A percentile compares a stretch with the other conserved stretches of the same genome.
Evolutionary conservation across 2,797 vertebrate species (phyloP).

Genomic region (Acanthurus tractus): DNA sequence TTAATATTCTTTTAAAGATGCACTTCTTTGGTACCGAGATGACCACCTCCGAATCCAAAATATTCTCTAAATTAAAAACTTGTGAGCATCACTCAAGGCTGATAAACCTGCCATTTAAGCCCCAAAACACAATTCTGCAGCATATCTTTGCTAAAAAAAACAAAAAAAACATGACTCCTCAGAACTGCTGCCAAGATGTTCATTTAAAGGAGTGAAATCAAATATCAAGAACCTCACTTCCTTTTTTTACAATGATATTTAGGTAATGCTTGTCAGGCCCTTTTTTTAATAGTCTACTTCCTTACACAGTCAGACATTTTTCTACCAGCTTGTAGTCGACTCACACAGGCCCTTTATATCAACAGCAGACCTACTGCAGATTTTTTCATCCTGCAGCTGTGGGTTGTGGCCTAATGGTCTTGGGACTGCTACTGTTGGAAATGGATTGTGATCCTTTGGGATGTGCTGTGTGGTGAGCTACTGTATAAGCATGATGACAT

Average conservation of each 20-base stretch:
- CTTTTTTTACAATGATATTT: background rate
- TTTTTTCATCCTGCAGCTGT: constrained; percentile 5
- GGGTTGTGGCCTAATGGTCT: background rate
- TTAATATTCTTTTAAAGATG: too few relatives aligned
- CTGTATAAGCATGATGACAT: constrained; percentile 14
- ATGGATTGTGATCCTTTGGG: constrained; percentile 36
- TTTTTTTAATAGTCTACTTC: background rate
- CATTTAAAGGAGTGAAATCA: background rate
- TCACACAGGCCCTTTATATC: background rate
- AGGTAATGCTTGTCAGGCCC: background rate
- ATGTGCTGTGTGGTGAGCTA: constrained; percentile 27
- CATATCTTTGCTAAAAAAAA: background rate
- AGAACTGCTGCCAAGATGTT: background rate
- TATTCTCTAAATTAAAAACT: too few relatives aligned
- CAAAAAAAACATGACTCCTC: too few relatives aligned
- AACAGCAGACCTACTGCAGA: constrained; percentile 1
- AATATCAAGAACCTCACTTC: background rate
- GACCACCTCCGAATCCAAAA: too few relatives aligned
- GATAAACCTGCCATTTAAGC: background rate
- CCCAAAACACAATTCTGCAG: background rate
- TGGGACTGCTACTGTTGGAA: constrained; percentile 8
- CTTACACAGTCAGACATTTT: background rate
- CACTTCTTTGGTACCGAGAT: too few relatives aligned
- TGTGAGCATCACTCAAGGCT: background rate
- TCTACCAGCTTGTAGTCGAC: background rate